These are phyloP conservation scores for Garra rufa DNA, from an alignment of 2,113 vertebrate genomes.

Conservation along the genomic window DNA sequence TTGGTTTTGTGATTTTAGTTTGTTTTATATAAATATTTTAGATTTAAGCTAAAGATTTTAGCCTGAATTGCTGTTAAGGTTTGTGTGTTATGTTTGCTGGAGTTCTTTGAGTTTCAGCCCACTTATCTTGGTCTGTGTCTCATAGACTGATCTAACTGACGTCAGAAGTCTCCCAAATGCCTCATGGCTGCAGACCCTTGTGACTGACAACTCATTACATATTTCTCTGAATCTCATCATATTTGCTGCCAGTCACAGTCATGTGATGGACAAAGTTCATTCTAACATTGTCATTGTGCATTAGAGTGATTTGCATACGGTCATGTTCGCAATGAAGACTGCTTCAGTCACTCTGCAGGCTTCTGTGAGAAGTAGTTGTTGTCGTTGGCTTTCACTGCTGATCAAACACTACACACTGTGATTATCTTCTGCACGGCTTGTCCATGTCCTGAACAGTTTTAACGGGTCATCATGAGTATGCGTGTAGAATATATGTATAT, in stretches of 20 bases:
- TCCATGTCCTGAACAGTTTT: not conserved
- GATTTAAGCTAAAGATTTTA: too few relatives aligned
- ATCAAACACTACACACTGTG: not conserved
- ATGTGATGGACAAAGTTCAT: not conserved
- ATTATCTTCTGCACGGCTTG: not conserved
- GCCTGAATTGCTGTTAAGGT: not conserved
- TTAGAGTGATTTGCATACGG: not conserved
- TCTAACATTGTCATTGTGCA: not conserved
- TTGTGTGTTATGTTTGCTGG: not conserved
- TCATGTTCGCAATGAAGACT: not conserved
- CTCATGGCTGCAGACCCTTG: not conserved
- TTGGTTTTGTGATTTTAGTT: too few relatives aligned
- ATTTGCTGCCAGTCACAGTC: not conserved
- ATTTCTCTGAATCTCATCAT: slow-evolving; percentile 3
- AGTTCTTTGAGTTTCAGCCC: not conserved
- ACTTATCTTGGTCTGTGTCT: not conserved
- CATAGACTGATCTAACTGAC: not conserved
- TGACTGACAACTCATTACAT: not conserved
- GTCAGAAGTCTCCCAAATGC: not conserved
- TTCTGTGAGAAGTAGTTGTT: not conserved
- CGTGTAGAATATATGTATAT: not conserved
- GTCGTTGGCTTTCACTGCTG: not conserved
- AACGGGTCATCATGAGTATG: not conserved
- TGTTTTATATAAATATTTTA: too few relatives aligned
- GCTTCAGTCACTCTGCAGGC: not conserved